Evolutionary conservation across 2,113 vertebrate genomes (phyloP).

Genomic region (Ammospiza caudacuta): DNA sequence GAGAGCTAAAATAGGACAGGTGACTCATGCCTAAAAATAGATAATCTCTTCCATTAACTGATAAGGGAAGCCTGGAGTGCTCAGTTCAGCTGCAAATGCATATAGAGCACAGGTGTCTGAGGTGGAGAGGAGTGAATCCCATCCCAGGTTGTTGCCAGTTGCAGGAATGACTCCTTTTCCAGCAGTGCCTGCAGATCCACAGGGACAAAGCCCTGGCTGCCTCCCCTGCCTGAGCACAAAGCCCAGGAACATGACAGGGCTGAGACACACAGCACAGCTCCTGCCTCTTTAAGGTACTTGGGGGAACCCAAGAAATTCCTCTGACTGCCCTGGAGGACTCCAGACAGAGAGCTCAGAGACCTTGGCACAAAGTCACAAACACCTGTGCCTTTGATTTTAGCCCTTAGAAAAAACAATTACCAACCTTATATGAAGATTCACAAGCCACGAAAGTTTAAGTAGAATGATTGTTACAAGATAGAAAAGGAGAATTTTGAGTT

Average conservation of each 20-base stretch:
- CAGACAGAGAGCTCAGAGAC: too few species aligned
- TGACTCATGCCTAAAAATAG: constrained; percentile 12
- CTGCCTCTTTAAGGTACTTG: background rate
- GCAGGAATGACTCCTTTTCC: background rate
- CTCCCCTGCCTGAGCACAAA: background rate
- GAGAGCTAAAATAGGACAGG: background rate
- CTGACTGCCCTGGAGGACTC: too few species aligned
- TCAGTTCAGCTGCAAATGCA: background rate
- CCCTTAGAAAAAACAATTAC: too few species aligned
- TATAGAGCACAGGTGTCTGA: fast-evolving
- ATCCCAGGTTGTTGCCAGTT: background rate
- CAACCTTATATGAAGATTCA: too few species aligned
- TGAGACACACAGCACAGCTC: background rate
- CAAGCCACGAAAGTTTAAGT: too few species aligned
- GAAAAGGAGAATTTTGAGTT: too few species aligned
- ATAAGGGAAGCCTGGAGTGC: background rate
- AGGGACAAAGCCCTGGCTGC: background rate
- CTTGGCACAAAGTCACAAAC: too few species aligned
- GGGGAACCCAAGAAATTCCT: too few species aligned
- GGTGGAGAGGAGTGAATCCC: background rate
- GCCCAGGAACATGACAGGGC: background rate
- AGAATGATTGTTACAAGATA: too few species aligned
- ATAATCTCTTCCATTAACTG: background rate
- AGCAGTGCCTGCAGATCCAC: background rate
- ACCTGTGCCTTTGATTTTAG: too few species aligned